A percentile compares a stretch with the other conserved stretches of the same genome.
These are phyloP conservation scores for Saccopteryx leptura DNA, from an alignment of 2,113 vertebrate genomes.

Conservation along the genomic window DNA sequence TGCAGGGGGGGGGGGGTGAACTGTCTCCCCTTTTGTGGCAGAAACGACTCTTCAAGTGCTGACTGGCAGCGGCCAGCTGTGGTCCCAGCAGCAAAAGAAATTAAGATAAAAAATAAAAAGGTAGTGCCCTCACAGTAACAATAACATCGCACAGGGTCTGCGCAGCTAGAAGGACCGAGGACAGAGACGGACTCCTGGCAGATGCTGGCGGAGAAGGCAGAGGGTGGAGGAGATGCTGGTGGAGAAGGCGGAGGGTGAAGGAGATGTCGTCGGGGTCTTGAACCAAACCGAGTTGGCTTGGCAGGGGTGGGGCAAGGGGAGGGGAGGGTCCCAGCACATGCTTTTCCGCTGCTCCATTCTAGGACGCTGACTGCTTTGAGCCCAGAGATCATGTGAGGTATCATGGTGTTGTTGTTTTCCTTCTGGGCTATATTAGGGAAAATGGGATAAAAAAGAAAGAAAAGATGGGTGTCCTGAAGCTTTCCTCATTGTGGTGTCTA, in stretches of 20 bases:
- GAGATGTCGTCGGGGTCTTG: background rate
- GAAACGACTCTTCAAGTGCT: background rate
- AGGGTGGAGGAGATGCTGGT: background rate
- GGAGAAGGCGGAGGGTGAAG: background rate
- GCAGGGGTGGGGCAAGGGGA: background rate
- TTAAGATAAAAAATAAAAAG: no score
- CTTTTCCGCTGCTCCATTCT: background rate
- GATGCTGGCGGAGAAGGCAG: no score
- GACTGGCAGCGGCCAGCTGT: no score
- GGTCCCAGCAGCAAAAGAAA: background rate
- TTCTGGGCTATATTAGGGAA: conserved; percentile 34
- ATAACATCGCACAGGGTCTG: background rate
- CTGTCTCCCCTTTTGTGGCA: background rate
- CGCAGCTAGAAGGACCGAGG: background rate
- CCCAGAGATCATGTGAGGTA: conserved; percentile 21
- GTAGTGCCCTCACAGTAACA: rapidly evolving
- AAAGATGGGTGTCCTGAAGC: background rate
- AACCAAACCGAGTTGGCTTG: background rate
- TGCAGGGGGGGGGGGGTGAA: background rate
- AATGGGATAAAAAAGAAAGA: background rate
- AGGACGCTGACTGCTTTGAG: conserved; percentile 7
- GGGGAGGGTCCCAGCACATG: background rate
- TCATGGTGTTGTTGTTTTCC: background rate
- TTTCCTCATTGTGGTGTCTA: background rate
- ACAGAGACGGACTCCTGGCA: background rate